These are phyloP conservation scores for Trogon surrucura DNA, from an alignment of 2,113 vertebrate genomes.

Conservation along the genomic window DNA sequence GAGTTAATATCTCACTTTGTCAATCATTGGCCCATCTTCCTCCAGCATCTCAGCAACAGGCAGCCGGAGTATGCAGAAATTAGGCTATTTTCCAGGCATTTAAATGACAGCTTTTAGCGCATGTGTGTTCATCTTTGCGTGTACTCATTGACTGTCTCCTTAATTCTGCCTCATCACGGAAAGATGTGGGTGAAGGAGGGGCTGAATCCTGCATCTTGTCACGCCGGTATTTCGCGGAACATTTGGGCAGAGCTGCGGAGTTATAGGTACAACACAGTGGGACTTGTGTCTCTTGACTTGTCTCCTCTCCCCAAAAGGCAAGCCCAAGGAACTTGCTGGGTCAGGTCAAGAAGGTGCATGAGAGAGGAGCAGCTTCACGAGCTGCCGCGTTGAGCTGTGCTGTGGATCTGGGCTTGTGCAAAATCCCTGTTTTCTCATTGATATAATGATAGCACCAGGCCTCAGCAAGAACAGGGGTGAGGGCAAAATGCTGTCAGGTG, in stretches of 20 bases:
- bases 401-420: not conserved
- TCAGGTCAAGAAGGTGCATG: not conserved
- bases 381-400: not conserved
- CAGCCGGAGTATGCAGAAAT: not conserved
- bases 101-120: constrained; percentile 28
- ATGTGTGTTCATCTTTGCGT: not conserved
- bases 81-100: constrained; percentile 22
- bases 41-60: not conserved
- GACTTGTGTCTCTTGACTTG: not conserved
- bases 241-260: not conserved
- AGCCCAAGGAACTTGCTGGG: not conserved
- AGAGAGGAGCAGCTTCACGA: not conserved
- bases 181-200: not conserved
- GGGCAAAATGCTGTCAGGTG: not conserved
- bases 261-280: not conserved
- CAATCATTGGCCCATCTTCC: constrained; percentile 16
- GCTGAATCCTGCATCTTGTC: accelerated
- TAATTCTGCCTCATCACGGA: not conserved
- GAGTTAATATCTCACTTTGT: constrained; percentile 43
- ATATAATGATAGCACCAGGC: not conserved
- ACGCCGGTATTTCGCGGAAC: accelerated
- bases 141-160: not conserved
- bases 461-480: not conserved
- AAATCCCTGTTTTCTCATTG: not conserved
- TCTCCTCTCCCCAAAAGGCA: not conserved